Conservation (phyloP, 2,113 vertebrate genomes). For the Myotis brandtii region DNA sequence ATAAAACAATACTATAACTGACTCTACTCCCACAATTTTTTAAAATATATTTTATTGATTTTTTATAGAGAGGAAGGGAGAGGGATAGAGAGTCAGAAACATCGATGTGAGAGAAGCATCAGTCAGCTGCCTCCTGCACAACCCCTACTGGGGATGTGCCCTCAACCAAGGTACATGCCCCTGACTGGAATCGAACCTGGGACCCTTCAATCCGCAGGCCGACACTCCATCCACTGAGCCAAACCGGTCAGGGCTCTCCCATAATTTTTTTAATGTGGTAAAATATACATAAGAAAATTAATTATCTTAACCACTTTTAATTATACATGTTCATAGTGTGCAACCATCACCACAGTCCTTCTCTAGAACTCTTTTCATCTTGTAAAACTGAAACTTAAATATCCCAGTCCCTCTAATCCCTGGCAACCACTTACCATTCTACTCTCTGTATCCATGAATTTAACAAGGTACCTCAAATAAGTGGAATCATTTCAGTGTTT, state of each 20-base stretch:
- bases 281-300: not conserved
- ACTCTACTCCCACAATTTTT: not conserved
- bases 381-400: not conserved
- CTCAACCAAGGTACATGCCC: too few relatives aligned
- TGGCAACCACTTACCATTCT: not conserved
- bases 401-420: not conserved
- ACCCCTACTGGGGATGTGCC: too few relatives aligned
- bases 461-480: not conserved
- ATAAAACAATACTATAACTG: not conserved
- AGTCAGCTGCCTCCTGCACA: too few relatives aligned
- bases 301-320: not conserved
- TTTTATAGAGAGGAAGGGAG: too few relatives aligned
- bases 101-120: too few relatives aligned
- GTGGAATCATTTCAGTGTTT: not conserved
- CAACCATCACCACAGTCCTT: not conserved
- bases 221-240: too few relatives aligned
- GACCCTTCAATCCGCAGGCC: too few relatives aligned
- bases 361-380: not conserved
- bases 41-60: not conserved
- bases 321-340: not conserved
- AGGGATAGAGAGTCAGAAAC: too few relatives aligned
- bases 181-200: too few relatives aligned
- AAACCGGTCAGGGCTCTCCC: too few relatives aligned
- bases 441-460: not conserved
- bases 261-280: not conserved